Evolutionary conservation across 2,113 vertebrate genomes (phyloP).

Genomic region (Mobula birostris): DNA sequence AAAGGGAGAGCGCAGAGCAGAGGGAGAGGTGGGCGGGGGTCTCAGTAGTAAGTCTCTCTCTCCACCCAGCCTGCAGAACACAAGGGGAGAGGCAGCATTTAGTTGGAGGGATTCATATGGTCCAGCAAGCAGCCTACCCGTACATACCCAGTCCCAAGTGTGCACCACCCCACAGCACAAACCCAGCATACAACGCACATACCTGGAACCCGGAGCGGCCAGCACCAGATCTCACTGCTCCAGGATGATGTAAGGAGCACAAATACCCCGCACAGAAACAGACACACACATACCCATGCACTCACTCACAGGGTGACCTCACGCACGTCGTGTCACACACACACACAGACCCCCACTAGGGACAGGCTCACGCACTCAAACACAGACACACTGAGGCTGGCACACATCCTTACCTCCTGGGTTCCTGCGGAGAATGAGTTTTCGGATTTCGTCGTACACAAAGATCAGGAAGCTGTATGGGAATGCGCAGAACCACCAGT

Average conservation of each 20-base stretch:
- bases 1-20: too few relatives aligned
- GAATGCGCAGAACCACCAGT: conserved; percentile 92
- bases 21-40: too few relatives aligned
- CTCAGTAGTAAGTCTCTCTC: background rate
- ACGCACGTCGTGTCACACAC: too few relatives aligned
- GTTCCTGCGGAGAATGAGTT: conserved; percentile 80
- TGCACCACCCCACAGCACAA: too few relatives aligned
- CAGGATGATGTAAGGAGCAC: background rate
- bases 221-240: too few relatives aligned
- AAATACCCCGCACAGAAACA: background rate
- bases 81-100: background rate
- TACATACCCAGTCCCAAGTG: too few relatives aligned
- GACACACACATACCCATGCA: background rate
- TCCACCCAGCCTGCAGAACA: background rate
- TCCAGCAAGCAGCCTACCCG: too few relatives aligned
- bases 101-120: background rate
- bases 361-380: too few relatives aligned
- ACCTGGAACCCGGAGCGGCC: background rate
- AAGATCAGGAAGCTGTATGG: conserved; percentile 93
- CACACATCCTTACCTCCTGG: conserved; percentile 66
- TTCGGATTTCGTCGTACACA: conserved; percentile 83
- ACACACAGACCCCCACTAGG: background rate
- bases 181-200: too few relatives aligned
- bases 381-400: too few relatives aligned
- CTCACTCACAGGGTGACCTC: too few relatives aligned